Conservation (phyloP, 1,140 invertebrate genomes). For the Calephelis nemesis region DNA sequence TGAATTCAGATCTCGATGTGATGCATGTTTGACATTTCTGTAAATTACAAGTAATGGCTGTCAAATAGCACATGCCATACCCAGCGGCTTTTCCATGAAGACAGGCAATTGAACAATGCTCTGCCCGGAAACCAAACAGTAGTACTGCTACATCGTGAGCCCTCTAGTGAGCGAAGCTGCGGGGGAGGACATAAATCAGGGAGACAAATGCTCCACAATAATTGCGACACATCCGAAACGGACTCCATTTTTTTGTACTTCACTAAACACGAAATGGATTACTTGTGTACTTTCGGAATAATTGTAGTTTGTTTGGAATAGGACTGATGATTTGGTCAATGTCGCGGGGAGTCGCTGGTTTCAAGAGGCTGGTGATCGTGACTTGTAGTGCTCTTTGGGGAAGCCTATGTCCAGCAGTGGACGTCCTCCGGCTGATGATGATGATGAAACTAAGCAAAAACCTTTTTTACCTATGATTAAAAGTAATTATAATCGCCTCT, state of each 20-base stretch:
- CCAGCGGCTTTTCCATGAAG: slow-evolving; percentile 6
- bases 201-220: slow-evolving; percentile 7
- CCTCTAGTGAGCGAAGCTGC: slow-evolving; percentile 4
- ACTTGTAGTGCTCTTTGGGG: no score
- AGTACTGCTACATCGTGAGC: slow-evolving; percentile 12
- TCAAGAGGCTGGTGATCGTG: no score
- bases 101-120: not conserved
- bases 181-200: slow-evolving; percentile 25
- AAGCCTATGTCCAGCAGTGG: no score
- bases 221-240: slow-evolving; percentile 10
- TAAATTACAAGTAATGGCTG: not conserved
- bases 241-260: slow-evolving; percentile 11
- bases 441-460: no score
- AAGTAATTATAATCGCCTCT: no score
- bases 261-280: not conserved
- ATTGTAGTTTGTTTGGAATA: no score
- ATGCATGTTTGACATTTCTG: not conserved
- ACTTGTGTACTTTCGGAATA: not conserved
- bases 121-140: slow-evolving; percentile 24
- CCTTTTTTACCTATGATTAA: no score
- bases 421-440: no score
- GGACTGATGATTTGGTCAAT: no score
- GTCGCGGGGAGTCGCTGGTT: no score
- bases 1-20: no score
- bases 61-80: slow-evolving; percentile 10